phyloP scores from a whole-genome alignment of 1,140 invertebrate genomes.

The Cydia fagiglandana region DNA sequence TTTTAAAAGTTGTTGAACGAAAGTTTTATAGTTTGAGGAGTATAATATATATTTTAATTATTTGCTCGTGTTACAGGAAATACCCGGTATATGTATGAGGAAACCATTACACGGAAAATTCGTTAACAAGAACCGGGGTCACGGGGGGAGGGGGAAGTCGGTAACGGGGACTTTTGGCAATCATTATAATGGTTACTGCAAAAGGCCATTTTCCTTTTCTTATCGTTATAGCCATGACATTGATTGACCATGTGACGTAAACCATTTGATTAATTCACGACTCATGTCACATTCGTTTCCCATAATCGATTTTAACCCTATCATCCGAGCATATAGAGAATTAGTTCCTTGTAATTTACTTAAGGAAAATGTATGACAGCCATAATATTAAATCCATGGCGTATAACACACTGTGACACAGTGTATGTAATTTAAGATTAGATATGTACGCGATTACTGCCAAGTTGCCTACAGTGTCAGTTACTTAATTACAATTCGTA shows the following conservation, averaged over 20 bases:
- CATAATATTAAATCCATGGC: slow-evolving; percentile 3
- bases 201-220: not conserved
- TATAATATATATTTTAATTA: too few species aligned
- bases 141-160: not conserved
- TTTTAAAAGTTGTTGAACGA: too few species aligned
- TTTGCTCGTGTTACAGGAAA: too few species aligned
- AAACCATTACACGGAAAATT: too few species aligned
- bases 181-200: not conserved
- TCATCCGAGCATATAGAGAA: not conserved
- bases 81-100: too few species aligned
- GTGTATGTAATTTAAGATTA: not conserved
- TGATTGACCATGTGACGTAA: not conserved
- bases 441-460: too few species aligned
- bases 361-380: not conserved
- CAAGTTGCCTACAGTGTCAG: too few species aligned
- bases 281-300: not conserved
- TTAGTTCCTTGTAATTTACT: not conserved
- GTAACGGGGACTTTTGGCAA: not conserved
- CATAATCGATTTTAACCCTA: not conserved
- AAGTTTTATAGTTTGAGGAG: too few species aligned
- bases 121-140: too few species aligned
- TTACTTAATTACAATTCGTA: too few species aligned
- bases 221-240: slow-evolving; percentile 24
- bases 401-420: not conserved
- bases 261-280: slow-evolving; percentile 7